These are phyloP conservation scores for Stenurella melanura DNA, from an alignment of 2,888 invertebrate species.

Conservation along the genomic window DNA sequence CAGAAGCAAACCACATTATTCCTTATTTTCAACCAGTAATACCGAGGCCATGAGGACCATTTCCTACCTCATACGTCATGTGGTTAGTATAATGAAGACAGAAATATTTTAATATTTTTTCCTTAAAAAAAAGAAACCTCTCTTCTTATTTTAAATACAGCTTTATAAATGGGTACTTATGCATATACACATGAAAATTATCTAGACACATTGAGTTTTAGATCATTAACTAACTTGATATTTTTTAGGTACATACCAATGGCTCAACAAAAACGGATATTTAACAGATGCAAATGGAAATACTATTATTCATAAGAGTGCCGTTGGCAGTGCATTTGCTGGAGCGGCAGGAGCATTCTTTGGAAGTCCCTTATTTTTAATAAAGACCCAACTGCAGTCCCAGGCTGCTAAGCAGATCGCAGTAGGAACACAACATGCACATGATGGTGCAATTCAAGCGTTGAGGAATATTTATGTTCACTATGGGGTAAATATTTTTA, in stretches of 20 bases:
- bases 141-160: no score
- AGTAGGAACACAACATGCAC: slow-evolving; percentile 89
- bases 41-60: no score
- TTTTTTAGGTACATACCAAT: slow-evolving; percentile 82
- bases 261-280: slow-evolving; percentile 80
- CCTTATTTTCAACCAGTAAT: no score
- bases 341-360: slow-evolving; percentile 82
- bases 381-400: slow-evolving; percentile 93
- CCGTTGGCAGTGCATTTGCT: slow-evolving; percentile 76
- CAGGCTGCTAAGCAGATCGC: slow-evolving; percentile 84
- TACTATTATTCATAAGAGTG: slow-evolving; percentile 73
- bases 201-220: no score
- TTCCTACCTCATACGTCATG: no score
- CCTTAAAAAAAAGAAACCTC: no score
- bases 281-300: slow-evolving; percentile 76
- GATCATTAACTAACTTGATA: no score
- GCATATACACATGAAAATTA: no score
- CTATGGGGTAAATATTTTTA: slow-evolving; percentile 74
- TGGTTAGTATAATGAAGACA: no score
- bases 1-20: no score
- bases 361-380: slow-evolving; percentile 85
- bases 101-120: no score
- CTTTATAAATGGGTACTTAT: no score
- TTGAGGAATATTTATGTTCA: slow-evolving; percentile 74
- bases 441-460: slow-evolving; percentile 77